Base-by-base conservation (phyloP, 2,888 invertebrate genomes). In the Morpho deidamia region DNA sequence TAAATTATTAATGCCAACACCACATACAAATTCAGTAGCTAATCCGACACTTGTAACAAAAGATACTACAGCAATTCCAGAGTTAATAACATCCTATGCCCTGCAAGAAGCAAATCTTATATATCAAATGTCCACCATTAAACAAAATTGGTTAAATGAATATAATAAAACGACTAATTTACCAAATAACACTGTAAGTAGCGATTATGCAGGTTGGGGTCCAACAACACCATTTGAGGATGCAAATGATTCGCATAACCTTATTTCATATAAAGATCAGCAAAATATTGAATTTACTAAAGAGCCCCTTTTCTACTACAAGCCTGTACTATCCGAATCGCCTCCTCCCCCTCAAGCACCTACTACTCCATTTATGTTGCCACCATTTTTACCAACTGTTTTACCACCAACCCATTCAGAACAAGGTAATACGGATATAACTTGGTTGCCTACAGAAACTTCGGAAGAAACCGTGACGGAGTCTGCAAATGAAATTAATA, bases 91-190 rank as follows among this genome's bases (percentile, higher is more conserved):
- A 8, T 83, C 91, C 2, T 92, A 81, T 57, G 78, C 92, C 37
- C 75, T 93, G 8, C 92, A 93, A 72, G 91, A 92, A 71, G 88
- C 93, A 2, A 93, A 93, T 71, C 79, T 93, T 53, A 90, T 93
- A 51, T 93, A 92, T 65, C 93, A 93, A 62, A 91, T 93, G 8
- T 93, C 92, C 40, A 91, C 91, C 40, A 76, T 84, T 5, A 84
- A 74, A 60, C 82, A 89, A 52, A 89, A 90, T 55, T 91, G 91
- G 90, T 74, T 80, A 54, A 67, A 70, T 7, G 68, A 76, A 50
- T 60, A 62, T 34, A 83, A 82, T 67, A 70, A 80, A 55, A 82
- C 83, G 8, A 76, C 76, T 59, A 53, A 69, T 32, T 59, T 72
- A 37, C 64, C 72, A 23, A 73, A 76, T 34, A 81, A 72, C 50